These are phyloP conservation scores for Temnopleurus reevesii DNA, from an alignment of 53 echinoderm and acorn worm genomes.

Conservation along the genomic window DNA sequence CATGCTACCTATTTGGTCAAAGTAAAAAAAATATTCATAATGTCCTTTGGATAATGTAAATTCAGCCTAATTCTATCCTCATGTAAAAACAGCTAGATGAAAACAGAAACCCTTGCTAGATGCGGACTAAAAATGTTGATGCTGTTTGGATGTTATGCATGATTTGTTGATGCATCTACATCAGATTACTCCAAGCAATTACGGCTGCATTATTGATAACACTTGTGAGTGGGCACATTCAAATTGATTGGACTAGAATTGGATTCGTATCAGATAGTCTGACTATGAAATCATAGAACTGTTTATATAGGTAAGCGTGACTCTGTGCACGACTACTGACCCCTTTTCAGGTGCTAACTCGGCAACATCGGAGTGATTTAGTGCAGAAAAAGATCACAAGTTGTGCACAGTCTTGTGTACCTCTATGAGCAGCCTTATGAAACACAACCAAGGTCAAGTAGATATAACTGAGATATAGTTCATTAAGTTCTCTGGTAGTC, in stretches of 20 bases:
- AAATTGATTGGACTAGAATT: not conserved
- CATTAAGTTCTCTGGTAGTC: too few relatives aligned
- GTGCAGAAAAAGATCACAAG: not conserved
- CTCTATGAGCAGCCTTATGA: not conserved
- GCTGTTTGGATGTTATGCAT: not conserved
- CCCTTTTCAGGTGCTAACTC: not conserved
- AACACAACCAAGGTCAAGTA: too few relatives aligned
- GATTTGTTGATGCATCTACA: not conserved
- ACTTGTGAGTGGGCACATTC: not conserved
- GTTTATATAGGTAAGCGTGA: not conserved
- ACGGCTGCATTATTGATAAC: slow-evolving; percentile 11
- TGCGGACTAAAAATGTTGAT: not conserved
- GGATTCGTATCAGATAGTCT: not conserved
- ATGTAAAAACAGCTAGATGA: not conserved
- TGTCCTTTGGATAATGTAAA: not conserved
- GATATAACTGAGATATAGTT: too few relatives aligned
- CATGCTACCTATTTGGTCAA: not conserved
- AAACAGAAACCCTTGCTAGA: too few relatives aligned
- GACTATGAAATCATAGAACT: not conserved
- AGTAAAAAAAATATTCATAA: not conserved
- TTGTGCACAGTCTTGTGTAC: not conserved
- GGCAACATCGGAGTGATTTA: too few relatives aligned
- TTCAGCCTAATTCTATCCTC: slow-evolving; percentile 18
- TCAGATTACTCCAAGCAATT: slow-evolving; percentile 5
- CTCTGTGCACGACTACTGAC: not conserved